These are phyloP conservation scores for Chymomyza procnemis DNA, from an alignment of 2,888 invertebrate species.

Conservation along the genomic window DNA sequence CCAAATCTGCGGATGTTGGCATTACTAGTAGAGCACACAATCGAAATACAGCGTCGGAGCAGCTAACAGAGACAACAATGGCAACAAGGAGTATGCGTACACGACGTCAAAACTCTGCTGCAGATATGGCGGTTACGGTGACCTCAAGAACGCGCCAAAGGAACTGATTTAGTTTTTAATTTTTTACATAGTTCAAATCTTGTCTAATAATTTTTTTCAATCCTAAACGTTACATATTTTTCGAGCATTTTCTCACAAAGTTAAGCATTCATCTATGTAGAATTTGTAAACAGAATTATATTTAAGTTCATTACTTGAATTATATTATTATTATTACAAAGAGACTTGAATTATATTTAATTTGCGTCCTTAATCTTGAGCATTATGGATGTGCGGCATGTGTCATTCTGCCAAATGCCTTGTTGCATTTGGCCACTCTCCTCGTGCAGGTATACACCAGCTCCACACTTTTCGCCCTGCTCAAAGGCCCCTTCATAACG, in stretches of 20 bases:
- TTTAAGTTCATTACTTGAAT: too few relatives aligned
- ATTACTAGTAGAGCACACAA: background rate
- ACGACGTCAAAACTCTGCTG: conserved; percentile 15
- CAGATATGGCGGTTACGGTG: conserved; percentile 3
- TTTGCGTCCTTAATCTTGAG: background rate
- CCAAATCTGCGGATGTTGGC: background rate
- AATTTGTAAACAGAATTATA: too few relatives aligned
- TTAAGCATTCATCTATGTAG: too few relatives aligned
- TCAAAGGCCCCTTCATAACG: conserved; percentile 76
- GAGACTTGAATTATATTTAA: background rate
- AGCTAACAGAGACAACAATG: conserved; percentile 14
- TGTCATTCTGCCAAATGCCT: conserved; percentile 71
- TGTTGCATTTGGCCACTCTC: conserved; percentile 67
- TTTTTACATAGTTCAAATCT: background rate
- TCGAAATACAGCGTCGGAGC: background rate
- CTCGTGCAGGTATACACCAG: conserved; percentile 72
- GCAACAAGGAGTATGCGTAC: conserved; percentile 10
- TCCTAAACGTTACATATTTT: too few relatives aligned
- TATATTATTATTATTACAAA: too few relatives aligned
- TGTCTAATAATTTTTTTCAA: background rate
- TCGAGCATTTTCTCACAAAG: too few relatives aligned
- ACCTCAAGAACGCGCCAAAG: conserved; percentile 38
- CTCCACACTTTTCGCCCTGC: conserved; percentile 73
- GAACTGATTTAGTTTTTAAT: conserved; percentile 32
- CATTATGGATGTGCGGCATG: conserved; percentile 70